phyloP scores from a whole-genome alignment of 2,888 invertebrate species.

The Cataglyphis albicans region DNA sequence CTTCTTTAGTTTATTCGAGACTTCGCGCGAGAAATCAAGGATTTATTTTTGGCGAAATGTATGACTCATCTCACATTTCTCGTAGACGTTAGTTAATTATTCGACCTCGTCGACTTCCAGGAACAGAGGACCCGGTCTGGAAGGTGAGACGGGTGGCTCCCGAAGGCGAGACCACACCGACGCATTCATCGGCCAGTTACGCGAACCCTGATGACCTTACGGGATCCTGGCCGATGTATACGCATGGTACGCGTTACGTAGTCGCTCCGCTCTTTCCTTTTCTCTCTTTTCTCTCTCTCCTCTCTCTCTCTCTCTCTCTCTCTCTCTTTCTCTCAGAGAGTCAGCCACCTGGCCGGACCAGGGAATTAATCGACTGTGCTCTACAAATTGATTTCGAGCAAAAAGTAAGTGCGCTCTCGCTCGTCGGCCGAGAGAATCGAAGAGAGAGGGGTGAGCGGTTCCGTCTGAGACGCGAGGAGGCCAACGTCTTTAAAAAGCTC shows the following conservation, averaged over 20 bases:
- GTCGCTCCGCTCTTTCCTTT: not conserved
- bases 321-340: slow-evolving; percentile 22
- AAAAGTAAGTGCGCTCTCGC: slow-evolving; percentile 68
- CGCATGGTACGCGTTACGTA: slow-evolving; percentile 15
- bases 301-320: not conserved
- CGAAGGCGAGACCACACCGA: slow-evolving; percentile 49
- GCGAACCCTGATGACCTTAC: slow-evolving; percentile 55
- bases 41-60: not conserved
- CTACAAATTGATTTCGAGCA: slow-evolving; percentile 82
- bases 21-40: not conserved
- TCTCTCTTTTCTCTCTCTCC: not conserved
- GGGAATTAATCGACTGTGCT: slow-evolving; percentile 80
- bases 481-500: slow-evolving; percentile 59
- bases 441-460: slow-evolving; percentile 31
- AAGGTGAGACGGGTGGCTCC: slow-evolving; percentile 22
- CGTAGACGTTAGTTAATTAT: slow-evolving; percentile 14
- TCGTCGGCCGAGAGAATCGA: slow-evolving; percentile 26
- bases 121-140: slow-evolving; percentile 18
- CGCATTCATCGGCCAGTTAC: slow-evolving; percentile 43
- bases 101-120: slow-evolving; percentile 24
- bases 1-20: not conserved
- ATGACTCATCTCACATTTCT: not conserved
- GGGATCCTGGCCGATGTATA: slow-evolving; percentile 36
- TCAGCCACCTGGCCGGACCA: slow-evolving; percentile 74
- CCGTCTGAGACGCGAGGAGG: slow-evolving; percentile 4